Evolutionary conservation across 2,797 vertebrate genomes (phyloP), one percentile per base, ranked within the genome.

Genomic region (Erethizon dorsatum): DNA sequence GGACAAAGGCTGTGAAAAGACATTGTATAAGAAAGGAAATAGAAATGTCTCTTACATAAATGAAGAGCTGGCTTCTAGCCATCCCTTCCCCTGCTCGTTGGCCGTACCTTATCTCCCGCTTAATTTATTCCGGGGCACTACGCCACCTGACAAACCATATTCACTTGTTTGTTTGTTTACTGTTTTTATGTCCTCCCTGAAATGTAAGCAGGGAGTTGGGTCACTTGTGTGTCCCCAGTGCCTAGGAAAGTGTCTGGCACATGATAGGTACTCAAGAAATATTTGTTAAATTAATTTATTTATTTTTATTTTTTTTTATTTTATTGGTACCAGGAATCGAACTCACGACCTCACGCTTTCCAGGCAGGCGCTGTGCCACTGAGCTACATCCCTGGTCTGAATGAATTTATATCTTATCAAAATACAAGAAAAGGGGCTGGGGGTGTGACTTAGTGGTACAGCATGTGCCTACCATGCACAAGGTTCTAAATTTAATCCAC

Each of bases 1-100:
- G 54, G 33, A 45, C 82, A 92, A 75, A 92, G 22, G 59, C 41
- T 90, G 18, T 80, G 14, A 95, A 96, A 94, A 71, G 15, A 69
- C 12, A 82, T 77, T 94, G 84, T 94, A 57, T 92, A 94, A 37
- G 57, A 88, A 90, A 94, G 69, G 50, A 94, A 87, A 94, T 87
- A 79, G 65, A 73, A 71, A 31, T 50, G 1, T 50, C 47, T 86
- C 54, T 93, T 89, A 79, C 59, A 80, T 37, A 52, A 57, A 67
- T 26, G 31, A 92, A 90, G 86, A 88, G 73, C 57, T 83, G 9
- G 65, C 37, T 83, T 83, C 52, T 57, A 2, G 5, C 4, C 15
- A 37, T 4, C 26, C 37, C 15, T 77, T 90, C 17, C n/a, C 20
- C 14, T 92, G 52, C n/a, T 96, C 61, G 18, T 71, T 77, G 45